These are phyloP conservation scores for Drosophila colorata DNA, from an alignment of 2,888 invertebrate genomes.

Conservation along the genomic window DNA sequence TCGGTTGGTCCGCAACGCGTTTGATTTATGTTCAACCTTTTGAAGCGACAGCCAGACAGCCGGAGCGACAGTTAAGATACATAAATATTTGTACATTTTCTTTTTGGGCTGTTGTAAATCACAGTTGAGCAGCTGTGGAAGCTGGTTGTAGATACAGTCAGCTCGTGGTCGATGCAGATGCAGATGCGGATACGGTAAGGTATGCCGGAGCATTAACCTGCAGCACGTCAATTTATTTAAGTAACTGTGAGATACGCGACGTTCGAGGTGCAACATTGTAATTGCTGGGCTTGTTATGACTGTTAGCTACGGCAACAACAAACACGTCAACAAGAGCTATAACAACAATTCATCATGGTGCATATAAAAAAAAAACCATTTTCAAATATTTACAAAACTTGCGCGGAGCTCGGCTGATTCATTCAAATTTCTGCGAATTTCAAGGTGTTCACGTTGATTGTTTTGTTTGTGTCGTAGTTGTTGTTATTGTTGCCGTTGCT, in stretches of 20 bases:
- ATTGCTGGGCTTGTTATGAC: slow-evolving; percentile 19
- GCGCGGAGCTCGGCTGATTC: slow-evolving; percentile 45
- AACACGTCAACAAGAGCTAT: slow-evolving; percentile 5
- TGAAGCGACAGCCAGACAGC: slow-evolving; percentile 16
- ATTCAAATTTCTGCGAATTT: slow-evolving; percentile 63
- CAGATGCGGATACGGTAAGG: slow-evolving; percentile 27
- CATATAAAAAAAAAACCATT: slow-evolving; percentile 16
- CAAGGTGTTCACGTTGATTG: slow-evolving; percentile 62
- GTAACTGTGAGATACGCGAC: slow-evolving; percentile 38
- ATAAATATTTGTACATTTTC: slow-evolving; percentile 49
- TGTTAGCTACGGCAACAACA: neutral
- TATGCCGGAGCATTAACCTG: slow-evolving; percentile 25
- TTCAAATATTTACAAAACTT: slow-evolving; percentile 49
- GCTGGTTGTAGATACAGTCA: neutral
- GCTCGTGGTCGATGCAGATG: slow-evolving; percentile 42
- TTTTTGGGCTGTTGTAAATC: slow-evolving; percentile 41
- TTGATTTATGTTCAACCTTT: slow-evolving; percentile 53
- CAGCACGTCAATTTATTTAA: slow-evolving; percentile 30
- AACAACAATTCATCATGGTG: slow-evolving; percentile 15
- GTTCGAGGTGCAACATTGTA: slow-evolving; percentile 22
- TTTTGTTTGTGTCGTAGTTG: slow-evolving; percentile 50
- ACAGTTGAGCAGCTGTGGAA: slow-evolving; percentile 1
- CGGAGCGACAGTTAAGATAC: slow-evolving; percentile 36
- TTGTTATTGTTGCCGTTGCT: slow-evolving; percentile 36
- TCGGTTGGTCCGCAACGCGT: slow-evolving; percentile 21